Evolutionary conservation across 2,113 vertebrate species (phyloP).

Genomic region (Hoplias malabaricus): DNA sequence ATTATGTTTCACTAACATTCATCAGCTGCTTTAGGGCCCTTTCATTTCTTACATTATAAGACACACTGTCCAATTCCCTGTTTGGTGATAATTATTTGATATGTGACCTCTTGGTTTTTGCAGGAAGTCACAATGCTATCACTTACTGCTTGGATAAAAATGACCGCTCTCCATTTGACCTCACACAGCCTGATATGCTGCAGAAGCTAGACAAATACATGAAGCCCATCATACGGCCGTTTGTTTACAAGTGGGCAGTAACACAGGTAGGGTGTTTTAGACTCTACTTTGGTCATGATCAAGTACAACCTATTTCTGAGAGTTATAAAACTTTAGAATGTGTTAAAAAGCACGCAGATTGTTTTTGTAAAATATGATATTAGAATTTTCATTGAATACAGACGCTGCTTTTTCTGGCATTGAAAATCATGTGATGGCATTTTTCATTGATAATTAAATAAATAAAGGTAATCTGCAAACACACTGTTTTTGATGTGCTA

Average conservation of each 20-base stretch:
- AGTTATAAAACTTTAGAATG: no score
- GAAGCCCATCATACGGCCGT: slow-evolving; percentile 77
- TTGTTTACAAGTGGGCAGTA: slow-evolving; percentile 78
- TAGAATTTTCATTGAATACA: no score
- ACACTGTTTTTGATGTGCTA: background rate
- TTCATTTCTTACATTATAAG: background rate
- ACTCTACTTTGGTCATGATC: no score
- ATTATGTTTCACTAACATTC: slow-evolving; percentile 1
- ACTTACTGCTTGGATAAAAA: slow-evolving; percentile 79
- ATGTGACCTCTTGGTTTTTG: background rate
- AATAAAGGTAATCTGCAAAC: no score
- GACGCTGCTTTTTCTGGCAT: no score
- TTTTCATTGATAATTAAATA: no score
- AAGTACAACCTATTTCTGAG: no score
- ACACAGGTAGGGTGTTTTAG: slow-evolving; percentile 76
- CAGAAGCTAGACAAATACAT: slow-evolving; percentile 76
- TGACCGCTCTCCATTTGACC: slow-evolving; percentile 73
- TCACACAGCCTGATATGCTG: slow-evolving; percentile 75
- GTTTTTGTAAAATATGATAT: no score
- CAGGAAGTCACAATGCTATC: slow-evolving; percentile 79
- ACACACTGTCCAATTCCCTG: background rate
- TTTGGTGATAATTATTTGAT: background rate
- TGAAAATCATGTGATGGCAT: no score
- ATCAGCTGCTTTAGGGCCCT: background rate
- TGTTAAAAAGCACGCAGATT: no score